Evolutionary conservation across 2,797 vertebrate species (phyloP).

Genomic region (Echeneis naucrates): DNA sequence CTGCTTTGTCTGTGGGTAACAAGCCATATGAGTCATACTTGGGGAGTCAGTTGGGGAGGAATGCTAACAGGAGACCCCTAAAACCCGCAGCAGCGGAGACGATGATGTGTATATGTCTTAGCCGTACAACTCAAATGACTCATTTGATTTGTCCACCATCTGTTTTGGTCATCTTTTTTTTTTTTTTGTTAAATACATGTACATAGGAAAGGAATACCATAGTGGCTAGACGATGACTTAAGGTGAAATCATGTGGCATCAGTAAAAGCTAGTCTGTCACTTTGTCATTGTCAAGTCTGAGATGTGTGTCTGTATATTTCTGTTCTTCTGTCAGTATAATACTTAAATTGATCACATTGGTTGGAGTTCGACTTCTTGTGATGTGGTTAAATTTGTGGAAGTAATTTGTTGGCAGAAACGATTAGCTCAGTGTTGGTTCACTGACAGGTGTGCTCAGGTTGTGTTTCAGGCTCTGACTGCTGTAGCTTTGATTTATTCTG

Average conservation of each 20-base stretch:
- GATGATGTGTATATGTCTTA: slow-evolving; percentile 71
- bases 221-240: slow-evolving; percentile 77
- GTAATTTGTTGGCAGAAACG: neutral
- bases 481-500: slow-evolving; percentile 1
- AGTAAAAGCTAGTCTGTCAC: slow-evolving; percentile 42
- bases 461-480: neutral
- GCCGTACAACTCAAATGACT: slow-evolving; percentile 68
- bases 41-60: slow-evolving; percentile 59
- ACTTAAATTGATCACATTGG: neutral
- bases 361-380: neutral
- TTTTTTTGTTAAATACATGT: slow-evolving; percentile 66
- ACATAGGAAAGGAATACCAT: slow-evolving; percentile 62
- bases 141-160: slow-evolving; percentile 72
- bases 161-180: slow-evolving; percentile 70
- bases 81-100: slow-evolving; percentile 72
- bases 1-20: slow-evolving; percentile 65
- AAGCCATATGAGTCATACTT: slow-evolving; percentile 73
- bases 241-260: slow-evolving; percentile 67
- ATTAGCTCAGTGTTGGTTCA: neutral
- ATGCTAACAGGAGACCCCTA: slow-evolving; percentile 79
- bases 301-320: slow-evolving; percentile 5
- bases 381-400: neutral
- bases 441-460: neutral
- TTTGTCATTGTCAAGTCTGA: slow-evolving; percentile 45
- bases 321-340: neutral